Evolutionary conservation across 2,888 invertebrate genomes (phyloP).

Genomic region (Eulithis testata): DNA sequence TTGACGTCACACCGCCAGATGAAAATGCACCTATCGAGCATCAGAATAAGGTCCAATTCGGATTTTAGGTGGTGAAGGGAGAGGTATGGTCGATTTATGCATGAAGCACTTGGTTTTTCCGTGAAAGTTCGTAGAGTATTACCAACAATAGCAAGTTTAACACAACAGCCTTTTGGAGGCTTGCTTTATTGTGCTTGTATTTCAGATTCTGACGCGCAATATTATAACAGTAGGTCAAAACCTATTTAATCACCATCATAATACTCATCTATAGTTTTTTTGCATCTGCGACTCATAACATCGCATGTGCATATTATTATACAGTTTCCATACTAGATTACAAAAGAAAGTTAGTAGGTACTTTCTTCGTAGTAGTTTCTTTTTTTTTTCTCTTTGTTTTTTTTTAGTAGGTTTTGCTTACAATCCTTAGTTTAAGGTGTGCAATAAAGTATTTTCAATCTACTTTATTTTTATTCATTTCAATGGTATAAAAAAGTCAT

Average conservation of each 20-base stretch:
- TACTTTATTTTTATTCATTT: no score
- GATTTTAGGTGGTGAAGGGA: conserved; percentile 53
- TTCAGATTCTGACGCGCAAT: background rate
- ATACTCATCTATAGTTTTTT: background rate
- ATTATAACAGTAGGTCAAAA: background rate
- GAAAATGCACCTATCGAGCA: conserved; percentile 63
- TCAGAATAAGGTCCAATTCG: conserved; percentile 61
- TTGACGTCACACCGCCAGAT: conserved; percentile 57
- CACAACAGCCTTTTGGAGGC: conserved; percentile 1
- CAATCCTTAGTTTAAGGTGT: no score
- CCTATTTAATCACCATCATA: background rate
- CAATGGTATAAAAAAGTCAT: no score
- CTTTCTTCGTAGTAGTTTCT: no score
- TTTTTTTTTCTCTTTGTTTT: no score
- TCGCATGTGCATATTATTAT: no score
- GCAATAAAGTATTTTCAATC: no score
- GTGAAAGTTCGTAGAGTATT: conserved; percentile 18
- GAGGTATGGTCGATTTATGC: conserved; percentile 62
- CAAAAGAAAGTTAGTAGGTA: no score
- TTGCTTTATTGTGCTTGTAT: conserved; percentile 9
- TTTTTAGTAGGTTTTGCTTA: no score
- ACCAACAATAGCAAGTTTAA: conserved; percentile 19
- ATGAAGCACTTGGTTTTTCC: conserved; percentile 36
- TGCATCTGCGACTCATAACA: no score
- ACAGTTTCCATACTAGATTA: no score